Evolutionary conservation across 2,113 vertebrate species (phyloP).

Genomic region (Pachyramphus minor): DNA sequence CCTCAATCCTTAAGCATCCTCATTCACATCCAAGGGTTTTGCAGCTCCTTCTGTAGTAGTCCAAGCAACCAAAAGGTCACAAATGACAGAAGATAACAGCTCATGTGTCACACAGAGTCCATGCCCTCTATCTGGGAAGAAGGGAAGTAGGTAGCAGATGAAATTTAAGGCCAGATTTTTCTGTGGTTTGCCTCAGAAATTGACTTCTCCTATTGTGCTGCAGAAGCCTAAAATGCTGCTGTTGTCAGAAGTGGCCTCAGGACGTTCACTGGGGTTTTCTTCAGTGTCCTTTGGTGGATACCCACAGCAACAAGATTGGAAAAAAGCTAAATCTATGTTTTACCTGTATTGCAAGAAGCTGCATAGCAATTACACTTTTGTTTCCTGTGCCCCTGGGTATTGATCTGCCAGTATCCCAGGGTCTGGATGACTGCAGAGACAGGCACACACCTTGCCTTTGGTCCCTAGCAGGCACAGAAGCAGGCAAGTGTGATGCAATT

Average conservation of each 20-base stretch:
- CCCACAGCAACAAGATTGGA: background rate
- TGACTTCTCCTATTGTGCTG: background rate
- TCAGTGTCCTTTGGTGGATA: background rate
- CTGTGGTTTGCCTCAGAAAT: background rate
- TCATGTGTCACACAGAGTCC: accelerated
- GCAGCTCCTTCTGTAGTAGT: background rate
- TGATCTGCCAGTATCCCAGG: background rate
- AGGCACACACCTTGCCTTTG: background rate
- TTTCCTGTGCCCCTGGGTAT: background rate
- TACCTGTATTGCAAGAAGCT: background rate
- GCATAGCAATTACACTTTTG: background rate
- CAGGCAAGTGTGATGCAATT: background rate
- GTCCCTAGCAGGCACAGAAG: background rate
- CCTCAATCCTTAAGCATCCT: background rate
- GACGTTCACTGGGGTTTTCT: background rate
- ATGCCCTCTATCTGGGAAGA: background rate
- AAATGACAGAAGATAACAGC: background rate
- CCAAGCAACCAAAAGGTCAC: background rate
- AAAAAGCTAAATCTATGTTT: background rate
- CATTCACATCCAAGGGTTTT: background rate
- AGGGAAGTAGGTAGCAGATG: background rate
- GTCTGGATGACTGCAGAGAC: background rate
- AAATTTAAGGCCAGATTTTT: background rate
- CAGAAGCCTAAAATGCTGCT: background rate
- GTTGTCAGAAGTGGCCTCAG: background rate